Evolutionary conservation across 2,113 vertebrate genomes (phyloP), one percentile per base, ranked within the genome.

Genomic region (Helogale parvula): DNA sequence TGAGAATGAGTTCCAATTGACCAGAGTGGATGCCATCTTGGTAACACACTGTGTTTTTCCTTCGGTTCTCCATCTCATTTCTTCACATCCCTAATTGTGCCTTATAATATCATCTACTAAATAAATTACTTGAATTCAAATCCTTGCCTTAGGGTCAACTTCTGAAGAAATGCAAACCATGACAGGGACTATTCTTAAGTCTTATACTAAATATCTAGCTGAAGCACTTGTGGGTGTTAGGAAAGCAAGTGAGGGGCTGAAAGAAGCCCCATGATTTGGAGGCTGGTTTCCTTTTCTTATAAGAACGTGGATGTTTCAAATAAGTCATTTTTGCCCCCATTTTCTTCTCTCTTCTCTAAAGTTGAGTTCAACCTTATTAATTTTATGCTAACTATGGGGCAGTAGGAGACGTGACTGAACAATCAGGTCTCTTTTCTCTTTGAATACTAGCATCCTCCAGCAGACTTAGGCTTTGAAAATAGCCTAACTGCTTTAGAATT

Each of bases 1-100:
- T 2, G 0, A 2, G 2, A 74, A 63, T 33, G 23, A n/a, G 7
- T 17, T 60, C 14, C 5, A 21, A 0, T 21, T 41, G 7, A 41
- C 47, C 33, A 66, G 17, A 85, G 1, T 88, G 5, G 15, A 38
- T 38, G 11, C 17, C 41, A 0, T 77, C 7, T 50, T n/a, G 21
- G 1, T 12, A 87, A 68, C 13, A 2, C 0, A 54, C 4, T 82
- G n/a, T 19, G 14, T 7, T 19, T 35, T 41, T 27, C 2, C 10
- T 71, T 83, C 21, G 10, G 1, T 35, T 71, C 50, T 66, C 13
- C 69, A 6, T n/a, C 45, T 74, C 29, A 21, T 41, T 71, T 60
- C 6, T 10, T 84, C 10, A 80, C 1, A 52, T 21, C 54, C 25
- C 2, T 88, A 80, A 54, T 47, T 77, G 27, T 71, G 4, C 66